Evolutionary conservation across 1,140 invertebrate species (phyloP).

Genomic region (Ceratoteleas bidentatus): DNA sequence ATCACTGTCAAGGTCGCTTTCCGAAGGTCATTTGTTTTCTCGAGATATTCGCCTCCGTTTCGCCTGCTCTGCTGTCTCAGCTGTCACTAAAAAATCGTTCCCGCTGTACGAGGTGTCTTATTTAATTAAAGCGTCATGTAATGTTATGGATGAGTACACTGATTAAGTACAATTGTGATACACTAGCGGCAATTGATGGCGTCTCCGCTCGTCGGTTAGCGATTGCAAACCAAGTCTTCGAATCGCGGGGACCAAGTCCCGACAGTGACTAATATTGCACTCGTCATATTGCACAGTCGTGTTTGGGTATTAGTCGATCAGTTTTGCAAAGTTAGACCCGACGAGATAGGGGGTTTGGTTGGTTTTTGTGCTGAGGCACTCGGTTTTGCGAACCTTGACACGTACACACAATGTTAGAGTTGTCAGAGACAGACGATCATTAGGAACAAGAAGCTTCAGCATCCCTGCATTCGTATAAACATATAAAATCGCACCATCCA

Average conservation of each 20-base stretch:
- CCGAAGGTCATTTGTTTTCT: slow-evolving; percentile 82
- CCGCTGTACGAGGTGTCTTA: slow-evolving; percentile 80
- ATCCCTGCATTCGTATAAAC: too few relatives aligned
- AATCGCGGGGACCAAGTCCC: not conserved
- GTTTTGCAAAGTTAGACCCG: too few relatives aligned
- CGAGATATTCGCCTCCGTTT: slow-evolving; percentile 81
- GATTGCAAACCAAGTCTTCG: not conserved
- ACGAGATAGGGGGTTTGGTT: too few relatives aligned
- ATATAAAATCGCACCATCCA: too few relatives aligned
- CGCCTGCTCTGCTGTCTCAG: slow-evolving; percentile 79
- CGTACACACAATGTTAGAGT: too few relatives aligned
- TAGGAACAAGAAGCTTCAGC: too few relatives aligned
- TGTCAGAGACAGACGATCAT: too few relatives aligned
- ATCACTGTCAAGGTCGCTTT: slow-evolving; percentile 82
- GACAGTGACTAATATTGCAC: slow-evolving; percentile 22
- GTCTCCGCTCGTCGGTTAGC: too few relatives aligned
- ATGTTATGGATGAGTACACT: slow-evolving; percentile 64
- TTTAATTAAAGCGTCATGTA: slow-evolving; percentile 72
- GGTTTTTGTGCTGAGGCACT: too few relatives aligned
- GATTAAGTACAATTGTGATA: slow-evolving; percentile 48
- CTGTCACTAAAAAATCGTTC: slow-evolving; percentile 81
- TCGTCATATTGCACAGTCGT: slow-evolving; percentile 5
- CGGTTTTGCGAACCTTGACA: too few relatives aligned
- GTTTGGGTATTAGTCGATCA: too few relatives aligned
- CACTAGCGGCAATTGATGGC: slow-evolving; percentile 41